Conservation (phyloP, 2,113 vertebrate species). For the Tragelaphus strepsiceros region DNA sequence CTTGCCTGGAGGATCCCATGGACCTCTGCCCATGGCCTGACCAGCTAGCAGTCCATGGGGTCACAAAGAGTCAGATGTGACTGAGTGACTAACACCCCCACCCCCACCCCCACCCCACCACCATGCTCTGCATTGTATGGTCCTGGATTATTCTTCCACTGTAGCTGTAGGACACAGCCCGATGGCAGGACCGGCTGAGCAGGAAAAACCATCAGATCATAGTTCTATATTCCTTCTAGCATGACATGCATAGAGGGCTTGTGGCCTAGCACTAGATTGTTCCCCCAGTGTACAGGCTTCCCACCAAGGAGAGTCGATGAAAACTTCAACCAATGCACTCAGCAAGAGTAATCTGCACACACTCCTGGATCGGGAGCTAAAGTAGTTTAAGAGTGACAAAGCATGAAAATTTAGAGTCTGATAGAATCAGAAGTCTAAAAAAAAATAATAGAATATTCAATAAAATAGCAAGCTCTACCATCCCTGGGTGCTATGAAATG, state of each 20-base stretch:
- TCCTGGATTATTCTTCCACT: not conserved
- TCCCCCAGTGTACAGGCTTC: not conserved
- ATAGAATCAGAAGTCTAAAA: not conserved
- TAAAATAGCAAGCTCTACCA: not conserved
- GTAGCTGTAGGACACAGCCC: not conserved
- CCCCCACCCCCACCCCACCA: not conserved
- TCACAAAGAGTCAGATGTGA: not conserved
- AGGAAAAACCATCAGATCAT: not conserved
- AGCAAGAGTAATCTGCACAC: not conserved
- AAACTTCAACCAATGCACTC: not conserved
- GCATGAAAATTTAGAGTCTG: not conserved
- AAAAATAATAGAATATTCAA: not conserved
- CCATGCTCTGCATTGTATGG: not conserved
- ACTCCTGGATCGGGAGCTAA: not conserved
- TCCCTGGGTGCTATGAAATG: not conserved
- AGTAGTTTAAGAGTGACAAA: not conserved
- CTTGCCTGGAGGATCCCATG: not conserved
- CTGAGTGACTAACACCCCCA: not conserved
- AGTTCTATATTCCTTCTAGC: not conserved
- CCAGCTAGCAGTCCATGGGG: not conserved
- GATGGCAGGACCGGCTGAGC: not conserved
- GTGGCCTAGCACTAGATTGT: not conserved
- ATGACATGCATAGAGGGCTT: fast-evolving
- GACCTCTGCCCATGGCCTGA: not conserved
- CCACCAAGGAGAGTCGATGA: not conserved